Base-by-base conservation (phyloP, 2,888 invertebrate genomes). In the Cactoblastis cactorum region DNA sequence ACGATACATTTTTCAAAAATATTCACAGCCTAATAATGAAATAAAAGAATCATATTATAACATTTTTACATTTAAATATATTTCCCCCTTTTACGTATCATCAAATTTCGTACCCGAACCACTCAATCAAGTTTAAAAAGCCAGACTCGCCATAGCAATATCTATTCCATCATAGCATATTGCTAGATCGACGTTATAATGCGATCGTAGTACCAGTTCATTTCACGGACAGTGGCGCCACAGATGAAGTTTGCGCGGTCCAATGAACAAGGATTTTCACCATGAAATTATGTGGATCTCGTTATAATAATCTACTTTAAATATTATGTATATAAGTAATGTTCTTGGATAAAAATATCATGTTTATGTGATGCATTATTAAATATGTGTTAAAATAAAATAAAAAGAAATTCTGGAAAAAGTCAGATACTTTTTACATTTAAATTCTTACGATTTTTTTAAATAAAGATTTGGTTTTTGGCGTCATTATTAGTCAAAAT, bases 211-310 rank as follows among this genome's bases (percentile, higher is more conserved):
- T 80, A 79, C 78, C 74, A 76, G 78, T 89, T 90, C 88, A 90
- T 90, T 90, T 90, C 90, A 90, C 90, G 90, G 90, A 57, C 83
- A 85, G 80, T 76, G 80, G 86, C 79, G 74, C 77, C 84, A 79
- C 86, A 90, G 89, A 90, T 90, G 90, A 90, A 88, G 86, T 85
- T 82, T 80, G 77, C 80, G 59, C 83, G 90, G 77, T 84, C 82
- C 86, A 83, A 59, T 74, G 85, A 70, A 59, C 80, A 57, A 67
- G 62, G 59, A 58, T 61, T 62, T 62, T 58, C 50, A 53, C 38
- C 46, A 49, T 47, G 35, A 19, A 59, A 43, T 43, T 28, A 43
- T 43, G 17, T 32, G 43, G 24, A 43, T 17, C 28, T 17, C 28
- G 9, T 3, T 19, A n/a, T n/a, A n/a, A n/a, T n/a, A n/a, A n/a